Percentiles rank a stretch among this genome's conserved stretches.
phyloP scores from a whole-genome alignment of 2,113 vertebrate species.

The Paedocypris sp. region DNA sequence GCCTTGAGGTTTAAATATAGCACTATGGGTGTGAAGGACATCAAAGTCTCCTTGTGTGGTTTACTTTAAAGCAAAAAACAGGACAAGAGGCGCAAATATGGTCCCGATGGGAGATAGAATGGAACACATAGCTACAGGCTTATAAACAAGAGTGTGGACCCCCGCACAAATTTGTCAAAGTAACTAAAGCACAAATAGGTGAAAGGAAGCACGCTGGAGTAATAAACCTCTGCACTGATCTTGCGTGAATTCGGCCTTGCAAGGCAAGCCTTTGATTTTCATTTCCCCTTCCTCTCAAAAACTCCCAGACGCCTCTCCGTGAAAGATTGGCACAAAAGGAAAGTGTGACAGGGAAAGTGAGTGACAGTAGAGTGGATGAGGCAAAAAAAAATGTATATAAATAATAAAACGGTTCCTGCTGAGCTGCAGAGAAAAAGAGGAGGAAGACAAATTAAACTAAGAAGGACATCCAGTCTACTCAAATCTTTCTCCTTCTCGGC shows the following conservation, averaged over 20 bases:
- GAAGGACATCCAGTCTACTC: not conserved
- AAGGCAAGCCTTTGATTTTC: not conserved
- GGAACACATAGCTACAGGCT: slow-evolving; percentile 19
- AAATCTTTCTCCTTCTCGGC: not conserved
- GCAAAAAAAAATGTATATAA: not conserved
- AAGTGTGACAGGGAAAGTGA: slow-evolving; percentile 1
- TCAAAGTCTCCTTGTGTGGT: slow-evolving; percentile 30
- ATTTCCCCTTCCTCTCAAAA: slow-evolving; percentile 12
- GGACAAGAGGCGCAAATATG: slow-evolving; percentile 36
- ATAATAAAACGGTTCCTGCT: not conserved
- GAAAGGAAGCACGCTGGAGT: not conserved
- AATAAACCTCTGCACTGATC: not conserved
- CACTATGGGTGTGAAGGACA: slow-evolving; percentile 24
- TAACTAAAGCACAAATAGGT: slow-evolving; percentile 4
- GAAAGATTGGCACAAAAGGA: slow-evolving; percentile 3
- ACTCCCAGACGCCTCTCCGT: not conserved
- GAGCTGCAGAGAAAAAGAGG: not conserved
- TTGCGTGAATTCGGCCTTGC: not conserved
- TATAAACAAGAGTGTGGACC: slow-evolving; percentile 23
- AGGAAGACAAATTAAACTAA: not conserved
- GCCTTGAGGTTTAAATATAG: slow-evolving; percentile 38
- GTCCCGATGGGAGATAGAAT: slow-evolving; percentile 20
- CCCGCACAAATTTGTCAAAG: slow-evolving; percentile 13
- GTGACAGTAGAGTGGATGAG: not conserved
- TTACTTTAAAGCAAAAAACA: slow-evolving; percentile 40